Base-by-base conservation (phyloP, 2,888 invertebrate species). In the Belgica antarctica region DNA sequence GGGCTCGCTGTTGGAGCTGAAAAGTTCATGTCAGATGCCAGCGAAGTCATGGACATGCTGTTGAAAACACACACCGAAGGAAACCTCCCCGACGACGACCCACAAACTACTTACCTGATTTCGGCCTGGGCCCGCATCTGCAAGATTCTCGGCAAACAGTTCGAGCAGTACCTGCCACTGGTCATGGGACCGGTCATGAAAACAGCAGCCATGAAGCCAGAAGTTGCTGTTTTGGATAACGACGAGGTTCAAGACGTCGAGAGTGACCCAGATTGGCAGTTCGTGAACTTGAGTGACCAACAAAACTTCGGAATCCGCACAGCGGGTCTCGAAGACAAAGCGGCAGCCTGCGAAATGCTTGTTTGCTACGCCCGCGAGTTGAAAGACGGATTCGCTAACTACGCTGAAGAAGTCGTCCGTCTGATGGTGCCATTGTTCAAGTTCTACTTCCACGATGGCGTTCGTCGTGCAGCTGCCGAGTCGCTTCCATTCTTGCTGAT, bases 61-160 rank as follows among this genome's bases (percentile, higher is more conserved):
- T 79, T 98, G 73, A 92, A 93, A 80, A 93, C 94, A 0, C 95
- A 96, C 78, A 87, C 89, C 5, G 92, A 92, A 75, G 89, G 88
- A 73, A 70, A 70, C 75, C 80, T 96, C 73, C 89, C 94, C 0
- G 95, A 95, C 72, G 97, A 98, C 77, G 97, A 98, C 81, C 96
- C 96, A 1, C 96, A 96, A 81, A 92, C 96, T 24, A 94, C 95
- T 10, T 99, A 96, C 81, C 88, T 99, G 79, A 98, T 99, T 74
- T 95, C 96, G 0, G 97, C 98, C 0, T 99, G 99, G 99, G 96
- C 98, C 0, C 87, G 99, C 73, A 96, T 99, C 81, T 99, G 99
- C 82, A 96, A 96, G 81, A 92, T 96, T 75, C 84, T 96, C 79
- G 88, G 89, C 24, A 88, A 84, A 77, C 87, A 89, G 75, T 95